These are phyloP conservation scores for Mythimna pallens DNA, from an alignment of 2,888 invertebrate species.

Conservation along the genomic window DNA sequence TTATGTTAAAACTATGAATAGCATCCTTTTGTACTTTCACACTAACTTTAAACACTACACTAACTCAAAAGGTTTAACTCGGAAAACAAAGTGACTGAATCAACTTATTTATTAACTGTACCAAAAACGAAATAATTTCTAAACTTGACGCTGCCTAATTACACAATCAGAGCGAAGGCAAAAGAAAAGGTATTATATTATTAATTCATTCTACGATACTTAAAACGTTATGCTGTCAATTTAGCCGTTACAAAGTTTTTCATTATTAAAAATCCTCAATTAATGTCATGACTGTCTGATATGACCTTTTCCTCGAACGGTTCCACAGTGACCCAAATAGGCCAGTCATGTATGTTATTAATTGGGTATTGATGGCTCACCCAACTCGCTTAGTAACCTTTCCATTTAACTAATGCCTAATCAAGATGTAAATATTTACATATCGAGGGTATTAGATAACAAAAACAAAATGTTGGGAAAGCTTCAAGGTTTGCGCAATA, in stretches of 20 bases:
- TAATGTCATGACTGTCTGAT: background rate
- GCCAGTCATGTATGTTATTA: constrained; percentile 5
- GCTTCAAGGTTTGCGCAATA: constrained; percentile 7
- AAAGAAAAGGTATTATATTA: background rate
- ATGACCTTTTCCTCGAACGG: background rate
- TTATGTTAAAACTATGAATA: too few species aligned
- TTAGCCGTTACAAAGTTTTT: constrained; percentile 9
- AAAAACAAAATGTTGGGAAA: constrained; percentile 20
- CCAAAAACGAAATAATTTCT: too few species aligned
- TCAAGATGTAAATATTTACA: constrained; percentile 34
- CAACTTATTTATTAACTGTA: too few species aligned
- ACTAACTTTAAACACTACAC: too few species aligned
- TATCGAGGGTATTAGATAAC: constrained; percentile 12
- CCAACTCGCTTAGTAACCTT: constrained; percentile 20
- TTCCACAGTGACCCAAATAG: constrained; percentile 20
- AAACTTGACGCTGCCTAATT: too few species aligned
- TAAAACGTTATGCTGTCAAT: constrained; percentile 3
- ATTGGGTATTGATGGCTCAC: constrained; percentile 28
- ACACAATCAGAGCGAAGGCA: too few species aligned
- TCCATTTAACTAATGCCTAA: constrained; percentile 36
- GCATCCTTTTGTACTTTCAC: too few species aligned
- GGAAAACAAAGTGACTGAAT: too few species aligned
- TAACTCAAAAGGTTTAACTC: too few species aligned
- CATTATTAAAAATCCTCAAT: background rate
- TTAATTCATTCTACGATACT: background rate